Conservation (phyloP, 53 echinoderm and acorn worm species). For the Echinometra lucunter region DNA sequence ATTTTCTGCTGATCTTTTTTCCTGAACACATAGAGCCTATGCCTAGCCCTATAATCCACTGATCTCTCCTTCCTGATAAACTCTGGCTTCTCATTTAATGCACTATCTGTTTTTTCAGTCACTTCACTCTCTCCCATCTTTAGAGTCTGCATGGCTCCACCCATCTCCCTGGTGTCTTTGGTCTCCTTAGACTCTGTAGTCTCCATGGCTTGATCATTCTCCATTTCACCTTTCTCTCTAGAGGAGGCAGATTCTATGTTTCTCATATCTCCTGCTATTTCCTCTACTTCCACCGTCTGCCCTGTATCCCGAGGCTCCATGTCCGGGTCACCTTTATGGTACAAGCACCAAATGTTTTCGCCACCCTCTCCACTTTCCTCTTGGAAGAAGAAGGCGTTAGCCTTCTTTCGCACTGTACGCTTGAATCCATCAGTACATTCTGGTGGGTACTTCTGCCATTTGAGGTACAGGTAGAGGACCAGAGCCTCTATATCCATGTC, state of each 20-base stretch:
- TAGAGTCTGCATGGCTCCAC: not conserved
- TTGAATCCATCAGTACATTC: not conserved
- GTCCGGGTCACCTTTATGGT: not conserved
- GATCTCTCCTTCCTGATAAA: not conserved
- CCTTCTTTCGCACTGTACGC: not conserved
- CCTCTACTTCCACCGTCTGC: not conserved
- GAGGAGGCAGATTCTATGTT: not conserved
- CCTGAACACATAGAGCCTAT: constrained; percentile 14
- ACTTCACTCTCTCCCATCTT: not conserved
- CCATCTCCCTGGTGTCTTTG: not conserved
- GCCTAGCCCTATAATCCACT: not conserved
- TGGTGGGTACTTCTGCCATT: constrained; percentile 15
- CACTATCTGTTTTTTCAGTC: not conserved
- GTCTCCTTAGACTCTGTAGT: not conserved
- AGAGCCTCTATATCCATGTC: not conserved
- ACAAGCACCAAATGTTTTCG: not conserved
- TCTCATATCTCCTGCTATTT: not conserved
- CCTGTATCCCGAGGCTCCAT: not conserved
- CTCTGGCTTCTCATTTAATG: not conserved
- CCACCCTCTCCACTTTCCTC: not conserved
- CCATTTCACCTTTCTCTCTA: not conserved
- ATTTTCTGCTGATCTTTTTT: not conserved
- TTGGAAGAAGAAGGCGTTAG: not conserved
- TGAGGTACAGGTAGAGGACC: not conserved
- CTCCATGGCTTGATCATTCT: not conserved